Percentiles rank a stretch among this genome's conserved stretches.
Evolutionary conservation across 1,140 invertebrate species (phyloP).

Genomic region (Drosophila subpulchrella): DNA sequence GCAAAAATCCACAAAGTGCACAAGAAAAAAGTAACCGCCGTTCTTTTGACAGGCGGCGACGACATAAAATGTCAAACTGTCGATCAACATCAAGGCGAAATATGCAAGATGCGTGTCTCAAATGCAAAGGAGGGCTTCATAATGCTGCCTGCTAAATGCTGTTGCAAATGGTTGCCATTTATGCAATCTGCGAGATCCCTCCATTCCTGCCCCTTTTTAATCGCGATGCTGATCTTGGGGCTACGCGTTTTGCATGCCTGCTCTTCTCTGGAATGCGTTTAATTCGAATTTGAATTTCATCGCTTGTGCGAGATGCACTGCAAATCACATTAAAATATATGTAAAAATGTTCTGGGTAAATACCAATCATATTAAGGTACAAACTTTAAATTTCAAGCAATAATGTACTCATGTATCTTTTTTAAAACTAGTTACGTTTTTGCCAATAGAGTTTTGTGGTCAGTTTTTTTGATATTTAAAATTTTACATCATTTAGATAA

Average conservation of each 20-base stretch:
- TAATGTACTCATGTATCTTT: no score
- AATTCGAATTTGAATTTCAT: conserved; percentile 74
- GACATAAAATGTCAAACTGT: conserved; percentile 82
- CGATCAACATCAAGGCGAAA: conserved; percentile 81
- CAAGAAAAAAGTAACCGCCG: conserved; percentile 57
- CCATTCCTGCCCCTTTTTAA: conserved; percentile 45
- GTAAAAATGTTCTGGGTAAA: no score
- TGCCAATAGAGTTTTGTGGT: no score
- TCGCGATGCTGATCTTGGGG: conserved; percentile 65
- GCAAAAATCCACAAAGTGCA: conserved; percentile 3
- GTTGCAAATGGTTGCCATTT: conserved; percentile 57
- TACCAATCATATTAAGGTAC: no score
- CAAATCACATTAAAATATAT: not conserved
- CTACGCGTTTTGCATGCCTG: conserved; percentile 75
- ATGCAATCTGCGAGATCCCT: conserved; percentile 53
- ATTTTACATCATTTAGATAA: no score
- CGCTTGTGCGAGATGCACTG: conserved; percentile 28
- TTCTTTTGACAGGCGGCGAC: conserved; percentile 74
- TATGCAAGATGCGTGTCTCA: conserved; percentile 79
- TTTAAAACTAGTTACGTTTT: no score
- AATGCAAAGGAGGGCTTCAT: conserved; percentile 60
- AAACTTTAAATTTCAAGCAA: no score
- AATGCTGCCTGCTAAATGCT: conserved; percentile 40
- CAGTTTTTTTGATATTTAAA: no score
- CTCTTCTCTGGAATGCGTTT: conserved; percentile 78